These are phyloP conservation scores for Chondrilla cf. caribensis DNA, from an alignment of 37 sponge, comb jelly and placozoan genomes.

Conservation along the genomic window DNA sequence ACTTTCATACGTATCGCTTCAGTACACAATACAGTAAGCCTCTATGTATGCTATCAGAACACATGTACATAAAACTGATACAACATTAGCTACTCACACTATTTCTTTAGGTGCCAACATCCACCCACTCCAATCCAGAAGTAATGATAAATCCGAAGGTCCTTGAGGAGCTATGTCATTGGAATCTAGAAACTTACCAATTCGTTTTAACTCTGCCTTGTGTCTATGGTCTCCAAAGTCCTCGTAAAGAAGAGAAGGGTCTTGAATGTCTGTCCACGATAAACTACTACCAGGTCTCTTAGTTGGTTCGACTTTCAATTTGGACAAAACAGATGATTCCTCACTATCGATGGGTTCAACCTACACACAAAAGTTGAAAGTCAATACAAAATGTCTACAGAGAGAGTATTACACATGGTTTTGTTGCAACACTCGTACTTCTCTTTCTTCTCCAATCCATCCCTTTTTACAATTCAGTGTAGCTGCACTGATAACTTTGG, in stretches of 20 bases:
- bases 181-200: slow-evolving; percentile 54
- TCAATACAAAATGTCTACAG: background rate
- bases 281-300: background rate
- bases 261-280: background rate
- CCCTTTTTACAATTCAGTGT: background rate
- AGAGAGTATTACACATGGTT: no score
- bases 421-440: background rate
- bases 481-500: background rate
- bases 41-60: no score
- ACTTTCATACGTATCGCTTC: no score
- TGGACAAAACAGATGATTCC: background rate
- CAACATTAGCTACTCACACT: slow-evolving; percentile 49
- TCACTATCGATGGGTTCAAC: background rate
- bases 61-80: no score
- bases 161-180: slow-evolving; percentile 2
- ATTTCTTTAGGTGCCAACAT: slow-evolving; percentile 52
- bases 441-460: background rate
- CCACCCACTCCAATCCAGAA: slow-evolving; percentile 83
- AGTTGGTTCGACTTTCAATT: background rate
- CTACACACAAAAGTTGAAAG: background rate
- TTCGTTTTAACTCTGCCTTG: slow-evolving; percentile 43
- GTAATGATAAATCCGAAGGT: slow-evolving; percentile 49
- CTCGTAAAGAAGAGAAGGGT: slow-evolving; percentile 31
- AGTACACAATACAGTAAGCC: no score
- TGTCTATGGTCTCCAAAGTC: slow-evolving; percentile 61